These are phyloP conservation scores for Chymomyza amoena DNA, from an alignment of 2,888 invertebrate genomes.

Conservation along the genomic window DNA sequence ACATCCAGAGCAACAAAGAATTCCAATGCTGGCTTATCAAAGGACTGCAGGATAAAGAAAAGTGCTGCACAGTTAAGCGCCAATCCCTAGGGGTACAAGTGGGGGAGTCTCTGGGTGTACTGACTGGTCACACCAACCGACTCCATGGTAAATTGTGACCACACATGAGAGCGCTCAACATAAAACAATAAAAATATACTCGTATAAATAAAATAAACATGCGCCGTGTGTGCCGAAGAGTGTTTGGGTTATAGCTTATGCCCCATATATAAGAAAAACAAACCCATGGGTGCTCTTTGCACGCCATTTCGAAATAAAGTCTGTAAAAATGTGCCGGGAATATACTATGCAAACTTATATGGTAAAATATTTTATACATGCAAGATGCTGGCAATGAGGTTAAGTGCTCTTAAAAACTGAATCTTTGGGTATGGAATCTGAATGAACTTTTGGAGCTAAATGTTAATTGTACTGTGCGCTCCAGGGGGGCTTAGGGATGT, in stretches of 20 bases:
- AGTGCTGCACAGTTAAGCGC: conserved; percentile 1
- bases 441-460: too few species aligned
- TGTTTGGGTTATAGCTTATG: not conserved
- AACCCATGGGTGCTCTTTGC: not conserved
- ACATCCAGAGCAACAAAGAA: not conserved
- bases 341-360: not conserved
- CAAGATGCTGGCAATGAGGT: not conserved
- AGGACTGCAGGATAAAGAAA: conserved; percentile 1
- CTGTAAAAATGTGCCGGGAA: not conserved
- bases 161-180: conserved; percentile 53
- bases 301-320: not conserved
- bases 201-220: not conserved
- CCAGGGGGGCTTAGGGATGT: too few species aligned
- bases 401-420: too few species aligned
- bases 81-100: conserved; percentile 23
- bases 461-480: too few species aligned
- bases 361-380: not conserved
- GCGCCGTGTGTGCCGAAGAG: not conserved
- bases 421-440: too few species aligned
- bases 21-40: conserved; percentile 4
- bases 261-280: not conserved
- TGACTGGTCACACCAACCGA: conserved; percentile 21
- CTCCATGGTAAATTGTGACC: conserved; percentile 50
- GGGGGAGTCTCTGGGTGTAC: conserved; percentile 5
- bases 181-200: conserved; percentile 41